Evolutionary conservation across 2,113 vertebrate species (phyloP).

Genomic region (Mus pahari): DNA sequence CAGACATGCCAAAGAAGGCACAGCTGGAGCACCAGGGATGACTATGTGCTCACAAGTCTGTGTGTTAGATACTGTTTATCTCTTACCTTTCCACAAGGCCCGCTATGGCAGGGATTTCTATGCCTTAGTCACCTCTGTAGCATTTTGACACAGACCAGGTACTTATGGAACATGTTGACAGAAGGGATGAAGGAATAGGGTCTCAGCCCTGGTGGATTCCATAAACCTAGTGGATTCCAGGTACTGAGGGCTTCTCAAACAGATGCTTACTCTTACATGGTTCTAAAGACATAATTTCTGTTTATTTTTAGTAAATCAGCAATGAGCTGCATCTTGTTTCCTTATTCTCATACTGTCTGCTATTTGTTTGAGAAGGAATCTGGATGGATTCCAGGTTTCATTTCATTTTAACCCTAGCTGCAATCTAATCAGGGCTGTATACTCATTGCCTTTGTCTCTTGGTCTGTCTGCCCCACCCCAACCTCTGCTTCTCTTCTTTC

Average conservation of each 20-base stretch:
- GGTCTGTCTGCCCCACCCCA: not conserved
- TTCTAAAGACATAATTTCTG: constrained; percentile 80
- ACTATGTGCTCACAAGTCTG: rapidly evolving
- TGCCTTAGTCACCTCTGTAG: not conserved
- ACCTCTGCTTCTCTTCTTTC: not conserved
- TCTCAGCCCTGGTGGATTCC: not conserved
- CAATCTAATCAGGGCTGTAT: constrained; percentile 41
- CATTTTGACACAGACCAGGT: not conserved
- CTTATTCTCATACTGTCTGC: constrained; percentile 7
- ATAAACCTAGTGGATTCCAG: too few relatives aligned
- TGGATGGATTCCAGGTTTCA: constrained; percentile 51
- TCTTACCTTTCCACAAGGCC: not conserved
- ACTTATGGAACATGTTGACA: not conserved
- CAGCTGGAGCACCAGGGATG: not conserved
- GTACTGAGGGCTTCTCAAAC: not conserved
- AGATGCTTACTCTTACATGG: not conserved
- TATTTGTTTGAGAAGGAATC: constrained; percentile 51
- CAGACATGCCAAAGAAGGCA: not conserved
- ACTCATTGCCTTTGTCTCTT: not conserved
- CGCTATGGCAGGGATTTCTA: not conserved
- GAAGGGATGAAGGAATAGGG: not conserved
- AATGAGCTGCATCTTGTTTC: constrained; percentile 35
- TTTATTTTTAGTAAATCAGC: constrained; percentile 68
- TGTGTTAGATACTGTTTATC: not conserved
- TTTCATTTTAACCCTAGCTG: constrained; percentile 54